A percentile compares a stretch with the other conserved stretches of the same genome.
These are phyloP conservation scores for Hetaerina titia DNA, from an alignment of 2,888 invertebrate species.

Conservation along the genomic window DNA sequence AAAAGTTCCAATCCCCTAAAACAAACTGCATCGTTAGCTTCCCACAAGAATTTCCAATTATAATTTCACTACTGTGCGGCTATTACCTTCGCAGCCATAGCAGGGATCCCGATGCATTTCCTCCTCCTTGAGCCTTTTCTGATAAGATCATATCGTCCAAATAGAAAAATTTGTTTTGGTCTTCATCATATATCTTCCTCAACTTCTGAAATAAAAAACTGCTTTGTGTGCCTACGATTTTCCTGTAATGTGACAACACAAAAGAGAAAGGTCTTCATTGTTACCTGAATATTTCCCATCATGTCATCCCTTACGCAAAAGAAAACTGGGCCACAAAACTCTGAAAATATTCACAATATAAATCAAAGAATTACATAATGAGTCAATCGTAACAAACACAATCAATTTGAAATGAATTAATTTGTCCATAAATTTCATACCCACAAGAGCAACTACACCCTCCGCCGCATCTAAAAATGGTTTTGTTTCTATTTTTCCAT, in stretches of 20 bases:
- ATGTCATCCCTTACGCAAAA: slow-evolving; percentile 87
- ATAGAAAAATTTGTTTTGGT: slow-evolving; percentile 78
- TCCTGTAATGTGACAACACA: slow-evolving; percentile 78
- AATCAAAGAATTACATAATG: background rate
- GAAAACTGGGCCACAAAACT: slow-evolving; percentile 86
- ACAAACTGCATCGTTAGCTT: slow-evolving; percentile 70
- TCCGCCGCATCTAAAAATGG: slow-evolving; percentile 82
- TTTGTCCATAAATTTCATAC: slow-evolving; percentile 78
- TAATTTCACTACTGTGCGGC: slow-evolving; percentile 35
- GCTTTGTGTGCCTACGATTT: slow-evolving; percentile 74
- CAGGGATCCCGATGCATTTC: slow-evolving; percentile 82
- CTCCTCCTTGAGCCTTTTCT: slow-evolving; percentile 80
- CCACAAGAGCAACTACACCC: slow-evolving; percentile 82
- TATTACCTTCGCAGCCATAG: slow-evolving; percentile 87
- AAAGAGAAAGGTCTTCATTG: slow-evolving; percentile 72
- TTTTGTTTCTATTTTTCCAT: slow-evolving; percentile 80
- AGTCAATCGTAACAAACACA: background rate
- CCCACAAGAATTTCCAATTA: background rate
- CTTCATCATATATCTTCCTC: slow-evolving; percentile 72
- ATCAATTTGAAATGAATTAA: too few species aligned
- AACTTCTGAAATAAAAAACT: slow-evolving; percentile 80
- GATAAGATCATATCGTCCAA: slow-evolving; percentile 84
- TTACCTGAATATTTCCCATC: slow-evolving; percentile 87
- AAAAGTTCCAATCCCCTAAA: slow-evolving; percentile 83
- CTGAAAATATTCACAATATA: slow-evolving; percentile 77